A percentile compares a stretch with the other conserved stretches of the same genome.
Conservation (phyloP, 2,888 invertebrate species). For the Silvanus unidentatus region DNA sequence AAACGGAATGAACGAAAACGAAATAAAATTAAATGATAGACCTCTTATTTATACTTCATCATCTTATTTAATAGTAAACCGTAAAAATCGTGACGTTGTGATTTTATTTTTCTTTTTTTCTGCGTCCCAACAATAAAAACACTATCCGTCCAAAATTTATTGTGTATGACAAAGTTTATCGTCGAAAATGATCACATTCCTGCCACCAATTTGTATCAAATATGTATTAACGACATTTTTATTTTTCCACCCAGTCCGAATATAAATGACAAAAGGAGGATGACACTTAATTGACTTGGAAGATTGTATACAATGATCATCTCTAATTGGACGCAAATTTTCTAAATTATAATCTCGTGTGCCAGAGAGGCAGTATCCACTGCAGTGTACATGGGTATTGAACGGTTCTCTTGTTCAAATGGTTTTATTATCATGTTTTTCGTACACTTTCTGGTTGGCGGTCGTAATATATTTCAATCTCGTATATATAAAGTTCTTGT, state of each 20-base stretch:
- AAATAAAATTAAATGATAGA: not conserved
- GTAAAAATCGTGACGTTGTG: slow-evolving; percentile 34
- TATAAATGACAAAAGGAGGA: slow-evolving; percentile 16
- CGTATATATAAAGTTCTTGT: not conserved
- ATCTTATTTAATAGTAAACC: slow-evolving; percentile 36
- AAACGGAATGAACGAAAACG: not conserved
- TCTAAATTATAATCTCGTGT: not conserved
- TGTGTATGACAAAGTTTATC: not conserved
- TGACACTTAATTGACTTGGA: slow-evolving; percentile 20
- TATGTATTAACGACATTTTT: no score
- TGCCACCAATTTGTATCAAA: not conserved
- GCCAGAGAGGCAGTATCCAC: no score
- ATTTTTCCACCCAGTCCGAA: slow-evolving; percentile 5
- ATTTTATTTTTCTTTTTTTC: slow-evolving; percentile 23
- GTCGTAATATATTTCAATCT: slow-evolving; percentile 12
- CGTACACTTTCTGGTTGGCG: no score
- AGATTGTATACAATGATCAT: slow-evolving; percentile 13
- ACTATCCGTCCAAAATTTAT: not conserved
- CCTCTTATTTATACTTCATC: slow-evolving; percentile 32
- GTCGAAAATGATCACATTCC: not conserved
- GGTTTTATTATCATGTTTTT: no score
- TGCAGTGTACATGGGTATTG: no score
- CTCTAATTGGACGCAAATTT: slow-evolving; percentile 15
- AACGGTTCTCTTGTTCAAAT: no score
- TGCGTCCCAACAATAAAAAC: not conserved